Conservation (phyloP, 2,888 invertebrate species). For the Dryomyza anilis region DNA sequence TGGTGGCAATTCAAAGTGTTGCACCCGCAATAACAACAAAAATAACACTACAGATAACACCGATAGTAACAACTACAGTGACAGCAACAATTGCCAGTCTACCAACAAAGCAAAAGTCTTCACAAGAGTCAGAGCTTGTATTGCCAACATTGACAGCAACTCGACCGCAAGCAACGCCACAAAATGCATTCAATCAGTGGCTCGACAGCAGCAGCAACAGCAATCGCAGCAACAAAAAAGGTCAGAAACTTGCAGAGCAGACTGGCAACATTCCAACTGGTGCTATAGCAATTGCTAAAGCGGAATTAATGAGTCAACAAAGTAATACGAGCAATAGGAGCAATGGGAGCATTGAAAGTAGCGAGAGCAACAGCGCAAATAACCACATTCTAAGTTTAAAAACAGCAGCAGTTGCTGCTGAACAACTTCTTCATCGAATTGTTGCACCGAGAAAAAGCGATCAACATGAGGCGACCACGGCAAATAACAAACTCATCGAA, state of each 20-base stretch:
- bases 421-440: too few relatives aligned
- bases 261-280: background rate
- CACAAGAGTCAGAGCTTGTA: background rate
- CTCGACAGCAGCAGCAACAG: background rate
- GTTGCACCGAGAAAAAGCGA: too few relatives aligned
- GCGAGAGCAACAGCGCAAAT: background rate
- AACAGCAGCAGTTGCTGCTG: background rate
- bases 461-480: too few relatives aligned
- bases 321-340: background rate
- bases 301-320: background rate
- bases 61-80: constrained; percentile 18
- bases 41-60: constrained; percentile 1
- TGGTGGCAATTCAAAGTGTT: too few relatives aligned
- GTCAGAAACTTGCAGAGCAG: background rate
- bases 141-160: constrained; percentile 15
- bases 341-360: background rate
- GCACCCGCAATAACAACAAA: background rate
- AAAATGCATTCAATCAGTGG: background rate
- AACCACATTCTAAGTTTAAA: background rate
- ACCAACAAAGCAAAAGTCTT: constrained; percentile 14
- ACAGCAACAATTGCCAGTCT: constrained; percentile 23
- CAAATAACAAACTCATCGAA: too few relatives aligned
- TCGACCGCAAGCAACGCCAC: background rate
- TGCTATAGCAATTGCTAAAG: background rate
- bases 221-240: background rate